A percentile compares a stretch with the other conserved stretches of the same genome.
Conservation (phyloP, 35 echinoderm and acorn worm genomes). For the Heliocidaris tuberculata region DNA sequence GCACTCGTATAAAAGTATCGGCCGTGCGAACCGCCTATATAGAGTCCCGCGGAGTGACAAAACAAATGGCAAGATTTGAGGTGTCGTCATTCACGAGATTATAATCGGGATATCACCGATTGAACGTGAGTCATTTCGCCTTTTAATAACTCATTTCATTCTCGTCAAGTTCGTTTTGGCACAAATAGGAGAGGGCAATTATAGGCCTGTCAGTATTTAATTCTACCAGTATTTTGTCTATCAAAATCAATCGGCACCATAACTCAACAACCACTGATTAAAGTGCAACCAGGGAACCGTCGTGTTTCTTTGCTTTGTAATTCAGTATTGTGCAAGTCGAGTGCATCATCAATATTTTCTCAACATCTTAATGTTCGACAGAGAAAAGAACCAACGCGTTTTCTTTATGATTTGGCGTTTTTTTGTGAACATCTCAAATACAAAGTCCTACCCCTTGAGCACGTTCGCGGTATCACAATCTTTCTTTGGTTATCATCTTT, state of each 20-base stretch:
- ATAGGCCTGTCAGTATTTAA: background rate
- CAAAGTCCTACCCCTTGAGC: background rate
- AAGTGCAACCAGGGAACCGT: background rate
- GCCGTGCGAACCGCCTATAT: background rate
- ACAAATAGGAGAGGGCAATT: background rate
- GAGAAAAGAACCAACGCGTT: background rate
- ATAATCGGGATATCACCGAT: background rate
- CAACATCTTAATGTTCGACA: background rate
- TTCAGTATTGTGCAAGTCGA: background rate
- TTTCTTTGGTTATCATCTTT: background rate
- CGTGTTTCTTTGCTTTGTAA: background rate
- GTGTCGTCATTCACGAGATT: background rate
- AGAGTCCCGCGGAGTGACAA: background rate
- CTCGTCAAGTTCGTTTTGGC: background rate
- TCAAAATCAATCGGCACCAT: too few species aligned
- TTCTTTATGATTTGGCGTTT: background rate
- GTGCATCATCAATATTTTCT: constrained; percentile 10
- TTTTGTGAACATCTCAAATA: background rate
- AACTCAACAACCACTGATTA: background rate
- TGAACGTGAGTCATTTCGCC: background rate
- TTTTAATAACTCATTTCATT: background rate
- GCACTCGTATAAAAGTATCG: background rate
- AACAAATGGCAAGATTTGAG: background rate
- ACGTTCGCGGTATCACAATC: background rate
- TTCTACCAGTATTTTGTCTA: background rate